Percentiles rank a stretch among this genome's conserved stretches.
These are phyloP conservation scores for Paradisaea rubra DNA, from an alignment of 2,113 vertebrate genomes.

Conservation along the genomic window DNA sequence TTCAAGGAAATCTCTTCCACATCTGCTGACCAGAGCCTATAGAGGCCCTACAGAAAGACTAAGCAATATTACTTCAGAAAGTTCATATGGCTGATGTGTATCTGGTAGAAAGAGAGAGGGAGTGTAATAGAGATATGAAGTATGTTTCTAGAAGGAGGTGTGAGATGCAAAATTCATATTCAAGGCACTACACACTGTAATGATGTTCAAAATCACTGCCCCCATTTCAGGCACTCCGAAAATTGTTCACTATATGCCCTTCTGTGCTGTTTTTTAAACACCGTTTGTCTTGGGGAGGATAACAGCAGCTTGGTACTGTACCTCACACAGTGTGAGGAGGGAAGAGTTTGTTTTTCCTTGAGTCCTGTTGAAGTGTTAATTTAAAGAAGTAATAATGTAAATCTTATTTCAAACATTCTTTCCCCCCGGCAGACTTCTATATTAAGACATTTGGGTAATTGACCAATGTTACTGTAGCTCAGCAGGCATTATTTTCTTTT, in stretches of 20 bases:
- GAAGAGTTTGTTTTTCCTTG: conserved; percentile 36
- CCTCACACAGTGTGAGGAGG: conserved; percentile 32
- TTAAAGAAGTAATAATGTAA: conserved; percentile 58
- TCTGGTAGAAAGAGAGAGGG: neutral
- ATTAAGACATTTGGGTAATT: conserved; percentile 42
- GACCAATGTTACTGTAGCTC: conserved; percentile 29
- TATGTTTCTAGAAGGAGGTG: neutral
- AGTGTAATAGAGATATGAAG: neutral
- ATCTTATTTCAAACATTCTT: conserved; percentile 51
- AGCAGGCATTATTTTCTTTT: conserved; percentile 57
- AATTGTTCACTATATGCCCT: neutral
- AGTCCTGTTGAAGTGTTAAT: conserved; percentile 52
- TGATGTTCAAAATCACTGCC: neutral
- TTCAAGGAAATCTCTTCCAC: neutral
- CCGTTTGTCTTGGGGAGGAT: neutral
- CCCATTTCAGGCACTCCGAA: neutral
- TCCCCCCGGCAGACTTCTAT: neutral
- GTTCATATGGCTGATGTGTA: neutral
- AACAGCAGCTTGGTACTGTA: neutral
- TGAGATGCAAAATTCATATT: neutral
- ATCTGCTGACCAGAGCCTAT: conserved; percentile 23
- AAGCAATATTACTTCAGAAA: neutral
- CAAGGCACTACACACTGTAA: neutral
- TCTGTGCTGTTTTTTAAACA: neutral
- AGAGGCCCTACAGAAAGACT: neutral